A percentile compares a stretch with the other conserved stretches of the same genome.
Evolutionary conservation across 2,113 vertebrate species (phyloP).

Genomic region (Beaufortia kweichowensis): DNA sequence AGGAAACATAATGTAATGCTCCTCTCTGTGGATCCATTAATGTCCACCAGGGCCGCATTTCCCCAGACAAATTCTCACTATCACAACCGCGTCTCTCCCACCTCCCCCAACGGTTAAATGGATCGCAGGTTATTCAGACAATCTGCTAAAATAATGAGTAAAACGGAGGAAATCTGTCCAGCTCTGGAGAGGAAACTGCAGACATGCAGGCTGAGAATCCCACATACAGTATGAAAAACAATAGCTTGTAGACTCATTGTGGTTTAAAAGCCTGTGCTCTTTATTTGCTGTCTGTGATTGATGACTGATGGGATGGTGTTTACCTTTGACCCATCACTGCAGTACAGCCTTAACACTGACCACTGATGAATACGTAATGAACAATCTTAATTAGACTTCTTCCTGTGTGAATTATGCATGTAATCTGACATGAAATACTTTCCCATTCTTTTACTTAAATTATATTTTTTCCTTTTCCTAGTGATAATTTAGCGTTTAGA

Average conservation of each 20-base stretch:
- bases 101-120: constrained; percentile 6
- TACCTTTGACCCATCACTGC: constrained; percentile 3
- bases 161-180: background rate
- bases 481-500: too few relatives aligned
- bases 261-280: background rate
- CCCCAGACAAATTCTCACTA: background rate
- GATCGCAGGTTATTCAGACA: background rate
- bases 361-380: constrained; percentile 1
- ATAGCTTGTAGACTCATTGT: constrained; percentile 8
- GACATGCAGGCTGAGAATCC: background rate
- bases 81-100: background rate
- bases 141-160: background rate
- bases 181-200: background rate
- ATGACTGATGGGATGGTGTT: background rate
- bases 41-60: background rate
- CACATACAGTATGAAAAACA: background rate
- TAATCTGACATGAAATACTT: too few relatives aligned
- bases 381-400: background rate
- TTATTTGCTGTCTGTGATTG: constrained; percentile 17
- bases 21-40: constrained; percentile 26
- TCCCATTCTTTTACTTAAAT: too few relatives aligned
- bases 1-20: background rate
- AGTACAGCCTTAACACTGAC: background rate
- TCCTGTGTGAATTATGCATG: background rate
- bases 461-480: too few relatives aligned